These are phyloP conservation scores for Schizaphis graminum DNA, from an alignment of 2,888 invertebrate species.

Conservation along the genomic window DNA sequence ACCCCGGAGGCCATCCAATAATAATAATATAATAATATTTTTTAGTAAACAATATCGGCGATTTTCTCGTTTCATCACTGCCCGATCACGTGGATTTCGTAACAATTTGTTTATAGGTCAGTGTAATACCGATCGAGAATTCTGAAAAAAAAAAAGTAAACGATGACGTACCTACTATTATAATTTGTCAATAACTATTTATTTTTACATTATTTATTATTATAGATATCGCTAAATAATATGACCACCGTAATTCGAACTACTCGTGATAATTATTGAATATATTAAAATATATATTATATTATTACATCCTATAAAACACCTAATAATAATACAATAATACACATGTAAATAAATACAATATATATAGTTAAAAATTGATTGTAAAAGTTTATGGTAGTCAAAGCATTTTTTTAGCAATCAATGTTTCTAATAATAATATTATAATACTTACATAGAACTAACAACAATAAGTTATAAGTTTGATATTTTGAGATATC, in stretches of 20 bases:
- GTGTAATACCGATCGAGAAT: neutral
- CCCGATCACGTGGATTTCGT: neutral
- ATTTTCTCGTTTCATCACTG: neutral
- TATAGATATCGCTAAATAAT: neutral
- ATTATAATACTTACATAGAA: too few species aligned
- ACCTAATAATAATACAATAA: neutral
- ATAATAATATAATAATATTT: constrained; percentile 4
- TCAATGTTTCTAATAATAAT: too few species aligned
- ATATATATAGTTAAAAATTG: neutral
- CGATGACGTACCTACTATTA: neutral
- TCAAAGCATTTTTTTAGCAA: neutral
- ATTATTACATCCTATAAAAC: neutral
- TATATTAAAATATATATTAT: too few species aligned
- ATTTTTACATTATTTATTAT: neutral
- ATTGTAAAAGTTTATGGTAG: neutral
- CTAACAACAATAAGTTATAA: too few species aligned
- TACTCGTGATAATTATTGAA: neutral
- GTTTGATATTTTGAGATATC: neutral
- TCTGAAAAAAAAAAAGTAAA: neutral
- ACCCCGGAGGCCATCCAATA: too few species aligned
- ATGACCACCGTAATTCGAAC: neutral
- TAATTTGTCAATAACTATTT: neutral
- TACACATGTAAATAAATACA: too few species aligned
- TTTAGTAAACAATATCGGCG: neutral
- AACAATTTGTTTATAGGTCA: constrained; percentile 11